Evolutionary conservation across 2,888 invertebrate genomes (phyloP), one percentile per base, ranked within the genome.

Genomic region (Oxystoma pomonae): DNA sequence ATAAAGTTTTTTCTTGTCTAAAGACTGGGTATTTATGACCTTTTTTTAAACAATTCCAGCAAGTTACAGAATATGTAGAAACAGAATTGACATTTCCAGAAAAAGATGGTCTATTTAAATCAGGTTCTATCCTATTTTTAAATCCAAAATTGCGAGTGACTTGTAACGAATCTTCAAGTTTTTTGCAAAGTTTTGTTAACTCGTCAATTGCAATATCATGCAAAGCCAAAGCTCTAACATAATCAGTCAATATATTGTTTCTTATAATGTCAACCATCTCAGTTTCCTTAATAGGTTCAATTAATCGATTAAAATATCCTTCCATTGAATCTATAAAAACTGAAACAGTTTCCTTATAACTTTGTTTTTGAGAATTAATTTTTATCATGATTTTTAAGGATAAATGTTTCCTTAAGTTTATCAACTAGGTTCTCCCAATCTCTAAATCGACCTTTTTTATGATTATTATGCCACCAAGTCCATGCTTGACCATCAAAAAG

Each of bases 241-340:
- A 57, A 57, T 49, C 49, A 5, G 61, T 56, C n/a, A 61, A 51
- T 16, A 61, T 9, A 57, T 61, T 61, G 7, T 19, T 20, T 2
- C 57, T 19, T 20, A 61, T 57, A 20, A 57, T 57, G 1, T 61
- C 50, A 1, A 61, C 57, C 20, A 35, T 49, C 16, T 49, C 49
- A 7, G 1, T n/a, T 17, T 61, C 61, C 1, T n/a, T 16, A 20
- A 50, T 20, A 20, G 20, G 12, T 2, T 16, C 18, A 19, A 18
- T 49, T 17, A 61, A 20, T n/a, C 57, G 1, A 57, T 17, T 18
- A 57, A 57, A 61, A 3, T 51, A 19, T 1, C 52, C 18, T 51
- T 59, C 59, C 59, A 59, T 59, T 2, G 59, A 52, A 18, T 20
- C 16, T 51, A 59, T 49, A 53, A 52, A 59, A 7, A 59, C 7